Percentiles rank a stretch among this genome's conserved stretches.
These are phyloP conservation scores for Aotus griseimembra DNA, from an alignment of 2,797 vertebrate genomes.

Conservation along the genomic window DNA sequence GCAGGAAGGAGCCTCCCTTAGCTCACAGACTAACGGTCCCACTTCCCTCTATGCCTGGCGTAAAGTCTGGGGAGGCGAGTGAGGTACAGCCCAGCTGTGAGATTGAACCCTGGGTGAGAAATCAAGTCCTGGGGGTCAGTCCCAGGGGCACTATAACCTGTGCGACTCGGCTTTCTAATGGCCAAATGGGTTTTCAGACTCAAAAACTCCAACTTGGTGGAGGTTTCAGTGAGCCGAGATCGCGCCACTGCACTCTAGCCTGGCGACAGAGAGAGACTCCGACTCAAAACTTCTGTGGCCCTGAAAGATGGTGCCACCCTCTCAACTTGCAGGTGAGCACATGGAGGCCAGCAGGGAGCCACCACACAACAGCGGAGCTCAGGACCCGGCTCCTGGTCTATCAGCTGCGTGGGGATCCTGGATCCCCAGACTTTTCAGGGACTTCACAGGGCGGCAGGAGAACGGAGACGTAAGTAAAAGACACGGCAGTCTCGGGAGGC, in stretches of 20 bases:
- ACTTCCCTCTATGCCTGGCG: neutral
- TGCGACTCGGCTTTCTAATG: neutral
- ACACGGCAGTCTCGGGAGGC: accelerated
- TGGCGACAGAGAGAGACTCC: too few species aligned
- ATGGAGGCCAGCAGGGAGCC: too few species aligned
- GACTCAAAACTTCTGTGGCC: neutral
- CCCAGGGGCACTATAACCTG: neutral
- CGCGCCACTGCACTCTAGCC: too few species aligned
- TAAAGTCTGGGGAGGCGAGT: too few species aligned
- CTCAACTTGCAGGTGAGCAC: neutral
- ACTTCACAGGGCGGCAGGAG: neutral
- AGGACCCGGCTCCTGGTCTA: neutral
- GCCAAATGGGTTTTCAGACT: neutral
- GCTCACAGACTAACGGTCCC: neutral
- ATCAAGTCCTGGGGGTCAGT: neutral
- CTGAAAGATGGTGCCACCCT: neutral
- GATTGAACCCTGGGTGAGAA: neutral
- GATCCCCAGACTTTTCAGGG: neutral
- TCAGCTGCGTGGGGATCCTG: neutral
- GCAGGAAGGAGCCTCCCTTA: neutral
- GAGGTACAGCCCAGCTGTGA: neutral
- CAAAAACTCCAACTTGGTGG: neutral
- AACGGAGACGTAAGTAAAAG: neutral
- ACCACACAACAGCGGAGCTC: too few species aligned
- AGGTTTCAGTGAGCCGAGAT: too few species aligned